phyloP scores from a whole-genome alignment of 2,888 invertebrate genomes.

The Euphydryas editha region DNA sequence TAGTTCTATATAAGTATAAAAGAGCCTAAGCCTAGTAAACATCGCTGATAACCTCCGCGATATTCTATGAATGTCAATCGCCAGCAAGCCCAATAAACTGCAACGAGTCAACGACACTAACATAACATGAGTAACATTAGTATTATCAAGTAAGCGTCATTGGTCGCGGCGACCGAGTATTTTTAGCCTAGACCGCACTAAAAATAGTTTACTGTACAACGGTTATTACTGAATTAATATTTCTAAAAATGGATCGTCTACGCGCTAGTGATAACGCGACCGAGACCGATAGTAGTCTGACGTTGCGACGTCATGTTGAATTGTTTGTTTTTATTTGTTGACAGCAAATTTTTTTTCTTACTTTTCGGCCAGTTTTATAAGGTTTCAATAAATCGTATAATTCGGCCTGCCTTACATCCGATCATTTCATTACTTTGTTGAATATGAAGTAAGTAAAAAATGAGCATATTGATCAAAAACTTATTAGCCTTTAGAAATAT shows the following conservation, averaged over 20 bases:
- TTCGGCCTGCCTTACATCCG: not conserved
- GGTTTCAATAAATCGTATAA: not conserved
- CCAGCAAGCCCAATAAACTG: slow-evolving; percentile 67
- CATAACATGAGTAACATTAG: slow-evolving; percentile 71
- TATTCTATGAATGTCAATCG: slow-evolving; percentile 49
- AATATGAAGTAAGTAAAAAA: not conserved
- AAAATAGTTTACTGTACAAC: slow-evolving; percentile 73
- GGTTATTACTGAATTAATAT: slow-evolving; percentile 84
- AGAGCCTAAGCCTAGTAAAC: slow-evolving; percentile 34
- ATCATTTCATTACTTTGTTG: not conserved
- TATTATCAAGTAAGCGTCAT: slow-evolving; percentile 80
- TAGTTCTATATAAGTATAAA: not conserved
- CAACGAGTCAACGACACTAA: slow-evolving; percentile 77
- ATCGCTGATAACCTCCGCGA: slow-evolving; percentile 48
- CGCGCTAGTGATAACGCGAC: slow-evolving; percentile 73
- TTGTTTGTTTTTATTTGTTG: slow-evolving; percentile 61
- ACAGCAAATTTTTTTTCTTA: slow-evolving; percentile 47
- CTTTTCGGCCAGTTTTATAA: slow-evolving; percentile 28
- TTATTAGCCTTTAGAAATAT: too few species aligned
- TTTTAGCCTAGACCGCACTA: slow-evolving; percentile 82
- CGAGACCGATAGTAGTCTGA: slow-evolving; percentile 72
- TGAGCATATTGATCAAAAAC: not conserved
- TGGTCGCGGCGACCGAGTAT: slow-evolving; percentile 68
- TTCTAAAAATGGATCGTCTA: slow-evolving; percentile 83
- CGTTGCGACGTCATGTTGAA: slow-evolving; percentile 63